phyloP scores from a whole-genome alignment of 2,113 vertebrate genomes.

The Corapipo altera region DNA sequence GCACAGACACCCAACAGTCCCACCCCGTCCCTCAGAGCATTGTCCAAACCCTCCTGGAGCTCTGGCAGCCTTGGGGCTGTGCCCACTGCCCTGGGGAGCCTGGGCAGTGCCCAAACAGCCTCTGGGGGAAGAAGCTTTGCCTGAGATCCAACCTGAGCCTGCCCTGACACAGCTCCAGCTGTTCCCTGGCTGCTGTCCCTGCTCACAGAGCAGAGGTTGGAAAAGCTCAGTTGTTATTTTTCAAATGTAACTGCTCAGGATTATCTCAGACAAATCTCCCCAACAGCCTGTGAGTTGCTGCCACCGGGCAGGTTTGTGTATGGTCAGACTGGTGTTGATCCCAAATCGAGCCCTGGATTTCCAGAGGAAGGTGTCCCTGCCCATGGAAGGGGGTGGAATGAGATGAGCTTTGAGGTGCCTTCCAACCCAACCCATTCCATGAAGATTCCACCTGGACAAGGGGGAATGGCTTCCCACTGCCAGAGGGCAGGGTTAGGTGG shows the following conservation, averaged over 20 bases:
- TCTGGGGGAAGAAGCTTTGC: background rate
- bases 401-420: background rate
- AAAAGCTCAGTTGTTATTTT: background rate
- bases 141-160: background rate
- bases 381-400: background rate
- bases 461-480: background rate
- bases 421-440: background rate
- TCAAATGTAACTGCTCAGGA: background rate
- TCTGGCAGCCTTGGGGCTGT: background rate
- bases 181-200: rapidly evolving
- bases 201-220: background rate
- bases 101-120: background rate
- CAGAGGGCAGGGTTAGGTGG: rapidly evolving
- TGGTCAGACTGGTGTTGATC: background rate
- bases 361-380: background rate
- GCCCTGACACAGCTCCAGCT: background rate
- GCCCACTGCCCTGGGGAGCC: background rate
- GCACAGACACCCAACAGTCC: background rate
- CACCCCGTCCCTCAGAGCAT: background rate
- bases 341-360: background rate
- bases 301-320: background rate
- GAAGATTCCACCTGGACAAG: background rate
- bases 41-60: background rate
- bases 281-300: rapidly evolving
- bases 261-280: background rate